Base-by-base conservation (phyloP, 92 coral and sea anemone species). In the Porites lobata region DNA sequence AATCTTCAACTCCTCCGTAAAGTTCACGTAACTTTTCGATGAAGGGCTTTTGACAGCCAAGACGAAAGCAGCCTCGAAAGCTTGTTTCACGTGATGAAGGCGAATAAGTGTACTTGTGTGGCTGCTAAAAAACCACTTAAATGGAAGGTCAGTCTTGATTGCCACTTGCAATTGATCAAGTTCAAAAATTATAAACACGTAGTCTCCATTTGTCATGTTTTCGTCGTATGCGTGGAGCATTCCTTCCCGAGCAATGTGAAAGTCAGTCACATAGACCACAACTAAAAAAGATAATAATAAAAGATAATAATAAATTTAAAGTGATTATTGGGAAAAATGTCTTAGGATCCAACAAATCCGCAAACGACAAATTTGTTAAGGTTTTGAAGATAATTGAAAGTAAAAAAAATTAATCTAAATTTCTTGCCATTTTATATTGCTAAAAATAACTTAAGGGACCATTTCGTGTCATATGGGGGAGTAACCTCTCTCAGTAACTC, bases 51-150 rank as follows among this genome's bases (percentile, higher is more conserved):
- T 96, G 50, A 96, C 81, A 6, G 96, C 98, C 74, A 95, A 84
- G 2, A 90, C 94, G 77, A 97, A 95, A 17, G 89, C 98, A 12
- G 95, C 94, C 50, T 77, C 92, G 53, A 96, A 96, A 2, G 98
- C 99, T 62, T 80, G 78, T 54, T 54, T 71, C 9, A 96, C 79
- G 29, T 95, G 87, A 51, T 88, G 70, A 51, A 50, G 75, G 10
- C 99, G 96, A 20, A 71, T 56, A 3, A 85, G 77, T 4, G 94
- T 93, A 1, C 58, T 7, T 2, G 4, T 80, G 80, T 92, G 90
- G 50, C 93, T 75, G 75, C 99, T 95, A 83, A 97, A 95, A 78
- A 97, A 90, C 99, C 99, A 97, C 73, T 97, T 97, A 57, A 97
- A 97, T 0, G 93, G 94, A 21, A 62, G 89, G 9, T 77, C 29